phyloP scores from a whole-genome alignment of 1,140 invertebrate genomes.

The Drosophila suzukii region DNA sequence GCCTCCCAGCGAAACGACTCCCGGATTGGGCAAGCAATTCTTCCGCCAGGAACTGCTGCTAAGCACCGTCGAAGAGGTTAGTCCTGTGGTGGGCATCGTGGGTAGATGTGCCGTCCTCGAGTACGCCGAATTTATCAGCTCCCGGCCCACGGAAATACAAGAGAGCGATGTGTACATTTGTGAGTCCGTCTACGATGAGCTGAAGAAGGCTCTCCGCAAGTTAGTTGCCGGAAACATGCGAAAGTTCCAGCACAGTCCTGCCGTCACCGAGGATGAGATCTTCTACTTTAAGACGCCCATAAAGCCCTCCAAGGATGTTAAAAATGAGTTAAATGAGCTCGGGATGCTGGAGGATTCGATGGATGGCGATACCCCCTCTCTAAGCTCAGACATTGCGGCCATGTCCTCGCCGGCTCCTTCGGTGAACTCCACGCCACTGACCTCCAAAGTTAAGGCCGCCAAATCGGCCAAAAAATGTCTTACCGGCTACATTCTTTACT shows the following conservation, averaged over 20 bases:
- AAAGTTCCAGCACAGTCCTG: slow-evolving; percentile 92
- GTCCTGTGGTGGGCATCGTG: slow-evolving; percentile 95
- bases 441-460: slow-evolving; percentile 84
- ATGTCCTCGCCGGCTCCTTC: slow-evolving; percentile 84
- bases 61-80: slow-evolving; percentile 95
- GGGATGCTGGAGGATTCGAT: slow-evolving; percentile 89
- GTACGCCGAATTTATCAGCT: slow-evolving; percentile 95
- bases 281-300: slow-evolving; percentile 93
- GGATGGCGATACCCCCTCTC: slow-evolving; percentile 90
- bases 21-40: slow-evolving; percentile 87
- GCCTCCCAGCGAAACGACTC: slow-evolving; percentile 93
- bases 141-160: slow-evolving; percentile 96
- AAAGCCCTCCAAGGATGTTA: slow-evolving; percentile 86
- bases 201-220: slow-evolving; percentile 91
- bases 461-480: slow-evolving; percentile 90
- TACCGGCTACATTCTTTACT: slow-evolving; percentile 99
- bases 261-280: slow-evolving; percentile 96
- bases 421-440: slow-evolving; percentile 86
- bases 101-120: slow-evolving; percentile 96
- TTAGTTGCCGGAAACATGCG: slow-evolving; percentile 91
- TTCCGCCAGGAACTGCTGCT: slow-evolving; percentile 98
- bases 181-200: slow-evolving; percentile 96
- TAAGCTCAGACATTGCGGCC: slow-evolving; percentile 88
- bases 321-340: slow-evolving; percentile 85
- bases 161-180: slow-evolving; percentile 97